These are phyloP conservation scores for Peromyscus melanophrys DNA, from an alignment of 2,797 vertebrate genomes.

Conservation along the genomic window DNA sequence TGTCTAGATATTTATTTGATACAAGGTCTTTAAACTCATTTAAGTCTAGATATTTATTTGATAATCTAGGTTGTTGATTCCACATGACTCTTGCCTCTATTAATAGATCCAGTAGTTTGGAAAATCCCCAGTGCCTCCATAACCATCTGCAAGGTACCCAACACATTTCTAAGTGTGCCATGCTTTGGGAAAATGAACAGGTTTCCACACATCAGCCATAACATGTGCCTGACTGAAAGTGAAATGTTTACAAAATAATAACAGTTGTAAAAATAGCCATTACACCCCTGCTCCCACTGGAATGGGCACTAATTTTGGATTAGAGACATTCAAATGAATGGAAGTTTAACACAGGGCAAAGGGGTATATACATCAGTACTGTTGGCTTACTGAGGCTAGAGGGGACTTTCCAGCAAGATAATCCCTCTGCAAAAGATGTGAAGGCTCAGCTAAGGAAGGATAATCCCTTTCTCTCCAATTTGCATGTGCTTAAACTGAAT, in stretches of 20 bases:
- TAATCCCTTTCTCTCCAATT: not conserved
- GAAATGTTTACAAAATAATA: constrained; percentile 29
- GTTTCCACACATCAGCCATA: not conserved
- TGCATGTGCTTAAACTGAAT: not conserved
- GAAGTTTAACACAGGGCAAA: not conserved
- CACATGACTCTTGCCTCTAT: not conserved
- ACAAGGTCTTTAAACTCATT: not conserved
- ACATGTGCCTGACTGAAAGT: not conserved
- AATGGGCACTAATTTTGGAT: not conserved
- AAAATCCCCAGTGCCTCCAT: not conserved
- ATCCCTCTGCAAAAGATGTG: not conserved
- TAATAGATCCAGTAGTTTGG: not conserved
- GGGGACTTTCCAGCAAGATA: not conserved
- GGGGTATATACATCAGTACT: not conserved
- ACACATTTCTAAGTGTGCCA: not conserved
- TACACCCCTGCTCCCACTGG: not conserved
- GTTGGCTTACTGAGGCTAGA: not conserved
- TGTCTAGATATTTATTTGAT: constrained; percentile 39
- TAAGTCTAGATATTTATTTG: constrained; percentile 46
- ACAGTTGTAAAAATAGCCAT: not conserved
- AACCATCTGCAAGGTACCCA: not conserved
- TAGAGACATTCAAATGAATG: not conserved
- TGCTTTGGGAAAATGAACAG: not conserved
- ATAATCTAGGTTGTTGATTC: not conserved
- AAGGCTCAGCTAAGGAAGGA: not conserved